Evolutionary conservation across 1,140 invertebrate genomes (phyloP), one percentile per base, ranked within the genome.

Genomic region (Ooceraea biroi): DNA sequence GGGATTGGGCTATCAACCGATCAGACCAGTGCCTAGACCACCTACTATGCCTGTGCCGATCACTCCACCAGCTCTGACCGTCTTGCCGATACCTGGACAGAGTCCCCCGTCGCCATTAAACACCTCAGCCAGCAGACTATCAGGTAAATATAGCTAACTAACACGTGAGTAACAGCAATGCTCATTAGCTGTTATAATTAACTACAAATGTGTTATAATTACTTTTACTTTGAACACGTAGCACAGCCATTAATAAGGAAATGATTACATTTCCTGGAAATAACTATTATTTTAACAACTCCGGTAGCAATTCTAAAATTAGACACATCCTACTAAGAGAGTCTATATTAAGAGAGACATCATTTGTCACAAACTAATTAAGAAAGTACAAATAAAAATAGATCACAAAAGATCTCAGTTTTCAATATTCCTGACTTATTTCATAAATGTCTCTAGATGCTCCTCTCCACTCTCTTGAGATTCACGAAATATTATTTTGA

Each of bases 61-160:
- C n/a, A 91, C 88, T n/a, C 91, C 92, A 36, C 85, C 91, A 0
- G 88, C 88, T 1, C 73, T 91, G 19, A 82, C 83, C 11, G 30
- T 58, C 52, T 66, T 92, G 50, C 89, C 91, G 10, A 82, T 90
- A 14, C 77, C 89, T 46, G 83, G 91, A 25, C 92, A 91, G 46
- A 91, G 90, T 82, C 91, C 93, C 17, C 93, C 94, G 0, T 95
- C 95, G 30, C 94, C 94, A 27, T 88, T 93, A 4, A 94, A 86
- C 68, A 86, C 87, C 22, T 91, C 90, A 1, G 46, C 85, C 1
- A 90, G 89, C 66, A 90, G 89, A 88, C 73, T 93, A 36, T 91
- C 91, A 83, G 92, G 92, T 94, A 90, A 84, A 57, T 57, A 69
- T 63, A 0, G 1, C 3, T 14, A 27, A 50, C 60, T 60, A 36